Conservation (phyloP, 1,140 invertebrate genomes). For the Tetramorium parvispinum region DNA sequence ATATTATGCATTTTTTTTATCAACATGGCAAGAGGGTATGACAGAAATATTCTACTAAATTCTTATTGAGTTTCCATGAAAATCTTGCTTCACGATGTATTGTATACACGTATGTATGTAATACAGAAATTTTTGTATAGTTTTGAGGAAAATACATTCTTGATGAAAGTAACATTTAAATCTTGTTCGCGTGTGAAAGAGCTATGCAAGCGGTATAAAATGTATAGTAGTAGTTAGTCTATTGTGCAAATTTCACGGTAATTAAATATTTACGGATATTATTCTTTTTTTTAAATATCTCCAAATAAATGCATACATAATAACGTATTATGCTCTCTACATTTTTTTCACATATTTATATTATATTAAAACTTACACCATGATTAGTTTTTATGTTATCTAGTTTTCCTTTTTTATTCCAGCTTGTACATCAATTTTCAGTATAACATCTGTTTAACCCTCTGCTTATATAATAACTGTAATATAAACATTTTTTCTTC, state of each 20-base stretch:
- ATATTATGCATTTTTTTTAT: constrained; percentile 77
- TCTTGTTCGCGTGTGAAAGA: constrained; percentile 44
- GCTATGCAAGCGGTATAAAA: constrained; percentile 48
- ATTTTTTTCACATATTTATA: constrained; percentile 47
- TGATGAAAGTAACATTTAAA: constrained; percentile 42
- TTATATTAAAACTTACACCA: constrained; percentile 43
- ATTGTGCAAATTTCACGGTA: constrained; percentile 46
- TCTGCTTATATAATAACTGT: constrained; percentile 77
- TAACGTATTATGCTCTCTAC: constrained; percentile 52
- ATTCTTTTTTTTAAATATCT: constrained; percentile 32
- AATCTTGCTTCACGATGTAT: constrained; percentile 60
- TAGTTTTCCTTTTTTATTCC: constrained; percentile 60
- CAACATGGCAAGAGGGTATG: constrained; percentile 76
- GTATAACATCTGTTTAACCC: constrained; percentile 74
- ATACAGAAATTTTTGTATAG: constrained; percentile 58
- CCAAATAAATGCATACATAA: constrained; percentile 52
- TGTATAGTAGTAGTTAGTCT: constrained; percentile 36
- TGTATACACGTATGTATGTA: constrained; percentile 9
- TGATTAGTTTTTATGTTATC: constrained; percentile 60
- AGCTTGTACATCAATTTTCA: constrained; percentile 64
- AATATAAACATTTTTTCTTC: constrained; percentile 76
- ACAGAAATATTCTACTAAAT: constrained; percentile 73
- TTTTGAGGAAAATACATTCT: constrained; percentile 50
- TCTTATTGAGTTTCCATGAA: constrained; percentile 58
- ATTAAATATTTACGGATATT: constrained; percentile 36